phyloP scores from a whole-genome alignment of 2,797 vertebrate species.

The Sebastiscus tertius region DNA sequence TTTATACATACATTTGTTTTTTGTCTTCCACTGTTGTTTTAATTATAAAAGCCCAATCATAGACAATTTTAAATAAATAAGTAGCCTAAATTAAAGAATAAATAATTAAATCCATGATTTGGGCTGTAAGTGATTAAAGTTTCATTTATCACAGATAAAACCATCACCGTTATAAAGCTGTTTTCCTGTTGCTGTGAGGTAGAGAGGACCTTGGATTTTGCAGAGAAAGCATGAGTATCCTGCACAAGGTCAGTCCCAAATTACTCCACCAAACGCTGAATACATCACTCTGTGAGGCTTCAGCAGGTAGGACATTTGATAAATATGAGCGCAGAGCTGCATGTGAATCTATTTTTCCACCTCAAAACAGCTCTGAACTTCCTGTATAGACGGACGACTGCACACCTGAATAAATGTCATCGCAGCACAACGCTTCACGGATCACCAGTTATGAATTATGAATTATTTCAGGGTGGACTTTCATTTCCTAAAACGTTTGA shows the following conservation, averaged over 20 bases:
- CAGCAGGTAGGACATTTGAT: too few relatives aligned
- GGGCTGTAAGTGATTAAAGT: not conserved
- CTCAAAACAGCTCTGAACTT: not conserved
- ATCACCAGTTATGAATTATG: slow-evolving; percentile 15
- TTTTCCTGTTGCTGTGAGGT: not conserved
- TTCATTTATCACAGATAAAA: not conserved
- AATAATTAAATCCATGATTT: not conserved
- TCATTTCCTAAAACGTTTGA: not conserved
- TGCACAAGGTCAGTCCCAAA: not conserved
- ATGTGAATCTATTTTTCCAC: not conserved
- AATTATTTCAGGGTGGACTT: not conserved
- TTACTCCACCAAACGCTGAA: not conserved
- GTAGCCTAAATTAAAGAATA: not conserved
- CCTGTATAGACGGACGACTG: not conserved
- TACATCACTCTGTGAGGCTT: not conserved
- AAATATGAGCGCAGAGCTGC: not conserved
- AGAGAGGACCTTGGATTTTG: not conserved
- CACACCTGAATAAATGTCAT: not conserved
- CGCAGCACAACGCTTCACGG: not conserved
- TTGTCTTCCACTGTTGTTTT: not conserved
- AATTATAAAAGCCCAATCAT: not conserved
- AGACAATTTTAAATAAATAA: not conserved
- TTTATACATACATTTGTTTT: not conserved
- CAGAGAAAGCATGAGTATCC: not conserved
- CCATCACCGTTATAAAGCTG: not conserved